phyloP scores from a whole-genome alignment of 1,140 invertebrate genomes.

The Penaeus japonicus region DNA sequence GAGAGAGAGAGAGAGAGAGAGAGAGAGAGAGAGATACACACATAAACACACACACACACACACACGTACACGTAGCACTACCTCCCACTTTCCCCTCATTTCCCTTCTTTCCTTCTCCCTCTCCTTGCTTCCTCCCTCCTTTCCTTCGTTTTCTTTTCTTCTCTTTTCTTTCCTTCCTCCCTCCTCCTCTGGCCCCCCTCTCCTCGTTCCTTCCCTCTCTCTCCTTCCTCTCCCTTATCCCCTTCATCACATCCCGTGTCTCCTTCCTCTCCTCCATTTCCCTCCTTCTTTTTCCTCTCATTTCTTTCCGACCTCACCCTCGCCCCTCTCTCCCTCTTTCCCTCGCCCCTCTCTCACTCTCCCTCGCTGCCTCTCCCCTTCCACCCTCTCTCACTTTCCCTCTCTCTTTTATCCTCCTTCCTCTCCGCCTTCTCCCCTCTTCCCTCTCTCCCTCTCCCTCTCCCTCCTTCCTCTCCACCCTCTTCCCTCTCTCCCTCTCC shows the following conservation, averaged over 20 bases:
- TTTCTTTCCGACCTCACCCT: neutral
- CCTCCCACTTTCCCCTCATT: no score
- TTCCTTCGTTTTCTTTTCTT: no score
- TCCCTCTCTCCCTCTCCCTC: neutral
- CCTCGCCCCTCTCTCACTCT: neutral
- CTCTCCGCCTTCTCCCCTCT: neutral
- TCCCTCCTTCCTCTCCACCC: neutral
- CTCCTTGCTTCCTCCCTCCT: neutral
- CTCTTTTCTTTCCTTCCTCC: neutral
- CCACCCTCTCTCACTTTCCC: neutral
- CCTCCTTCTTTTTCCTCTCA: neutral
- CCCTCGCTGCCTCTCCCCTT: neutral
- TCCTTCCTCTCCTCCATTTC: neutral
- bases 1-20: no score
- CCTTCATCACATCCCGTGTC: neutral
- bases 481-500: neutral
- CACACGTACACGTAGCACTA: no score
- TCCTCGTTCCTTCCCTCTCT: neutral
- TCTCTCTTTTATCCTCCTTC: neutral
- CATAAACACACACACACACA: no score
- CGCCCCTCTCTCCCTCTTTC: no score
- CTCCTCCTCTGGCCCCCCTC: neutral
- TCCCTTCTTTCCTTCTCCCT: no score
- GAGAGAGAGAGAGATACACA: no score
- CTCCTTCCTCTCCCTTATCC: neutral